phyloP scores from a whole-genome alignment of 2,113 vertebrate species.

The Falco punctatus region DNA sequence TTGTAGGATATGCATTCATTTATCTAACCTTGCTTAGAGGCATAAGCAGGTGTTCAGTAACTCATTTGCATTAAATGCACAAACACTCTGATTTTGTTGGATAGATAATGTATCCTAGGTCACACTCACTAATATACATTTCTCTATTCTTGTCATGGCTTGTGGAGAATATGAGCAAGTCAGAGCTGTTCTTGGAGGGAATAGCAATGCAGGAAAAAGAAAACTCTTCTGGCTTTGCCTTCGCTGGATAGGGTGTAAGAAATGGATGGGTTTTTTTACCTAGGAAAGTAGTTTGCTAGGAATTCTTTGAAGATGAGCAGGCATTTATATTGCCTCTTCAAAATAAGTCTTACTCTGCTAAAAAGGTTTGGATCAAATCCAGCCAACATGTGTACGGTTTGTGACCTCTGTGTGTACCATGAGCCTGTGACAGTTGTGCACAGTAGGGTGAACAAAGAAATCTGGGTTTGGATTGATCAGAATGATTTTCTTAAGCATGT shows the following conservation, averaged over 20 bases:
- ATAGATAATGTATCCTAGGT: not conserved
- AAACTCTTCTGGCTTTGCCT: not conserved
- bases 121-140: not conserved
- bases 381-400: no score
- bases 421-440: not conserved
- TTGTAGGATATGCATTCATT: not conserved
- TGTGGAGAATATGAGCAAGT: not conserved
- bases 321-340: not conserved
- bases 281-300: not conserved
- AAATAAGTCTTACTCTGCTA: not conserved
- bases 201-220: not conserved
- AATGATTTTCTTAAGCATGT: rapidly evolving
- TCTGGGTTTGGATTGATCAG: not conserved
- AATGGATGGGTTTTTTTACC: not conserved
- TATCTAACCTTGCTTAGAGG: not conserved
- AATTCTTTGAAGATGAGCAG: not conserved
- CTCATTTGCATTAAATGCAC: not conserved
- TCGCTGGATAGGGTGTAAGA: not conserved
- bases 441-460: no score
- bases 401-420: not conserved
- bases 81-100: not conserved
- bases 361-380: not conserved
- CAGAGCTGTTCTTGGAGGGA: not conserved
- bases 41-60: not conserved
- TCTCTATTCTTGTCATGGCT: not conserved